Base-by-base conservation (phyloP, 2,888 invertebrate genomes). In the Drosophila nr. medialis region DNA sequence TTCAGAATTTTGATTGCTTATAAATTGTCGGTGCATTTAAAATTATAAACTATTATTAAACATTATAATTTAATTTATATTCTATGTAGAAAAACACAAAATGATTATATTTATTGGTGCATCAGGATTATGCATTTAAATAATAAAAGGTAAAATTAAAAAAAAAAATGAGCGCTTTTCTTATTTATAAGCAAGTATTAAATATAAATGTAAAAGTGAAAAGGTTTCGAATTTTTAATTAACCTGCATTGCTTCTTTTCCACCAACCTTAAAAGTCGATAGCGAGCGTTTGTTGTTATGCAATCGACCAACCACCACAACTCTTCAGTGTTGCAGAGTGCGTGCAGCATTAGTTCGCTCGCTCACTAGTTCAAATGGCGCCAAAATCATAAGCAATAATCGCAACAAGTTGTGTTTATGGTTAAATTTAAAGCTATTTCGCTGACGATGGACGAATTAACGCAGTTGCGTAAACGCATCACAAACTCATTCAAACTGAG, bases 401-500 rank as follows among this genome's bases (percentile, higher is more conserved):
- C 24, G 24, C 55, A 78, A 64, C 78, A 61, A 54, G 75, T 70
- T 62, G 75, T 24, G 36, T 21, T 54, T 40, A 18, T 21, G 49
- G 38, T 10, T 18, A 15, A 21, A 38, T 59, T 50, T 45, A 42
- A 42, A 40, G 24, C 7, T 2, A 51, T 24, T 49, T 51, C 30
- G 2, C 4, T 13, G 2, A 48, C 21, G 18, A 91, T 91, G 91
- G 91, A 90, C 24, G 88, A 91, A 42, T 61, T 92, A 58, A 72
- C 75, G 3, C 85, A 83, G 59, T 66, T 95, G 66, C 94, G 94
- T 49, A 94, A 94, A 80, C 95, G 95, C 89, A 94, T 96, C 11
- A 94, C 95, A 82, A 95, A 94, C 84, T 94, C 95, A 0, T 96
- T 97, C 78, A 96, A 96, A 92, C 93, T 97, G 32, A 95, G 96